Base-by-base conservation (phyloP, 2,888 invertebrate species). In the Junonia oenone region DNA sequence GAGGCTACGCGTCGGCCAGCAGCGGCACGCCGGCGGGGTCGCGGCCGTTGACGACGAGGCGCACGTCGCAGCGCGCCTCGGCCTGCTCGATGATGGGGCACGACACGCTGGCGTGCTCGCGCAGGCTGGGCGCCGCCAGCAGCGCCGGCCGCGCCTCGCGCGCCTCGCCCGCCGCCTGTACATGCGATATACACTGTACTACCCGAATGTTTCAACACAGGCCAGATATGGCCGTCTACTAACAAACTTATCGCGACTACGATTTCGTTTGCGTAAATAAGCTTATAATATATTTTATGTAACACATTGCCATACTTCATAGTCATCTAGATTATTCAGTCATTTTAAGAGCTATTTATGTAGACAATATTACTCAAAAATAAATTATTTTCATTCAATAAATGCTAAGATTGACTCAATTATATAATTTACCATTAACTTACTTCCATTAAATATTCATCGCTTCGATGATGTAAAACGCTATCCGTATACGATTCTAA, bases 21-120 rank as follows among this genome's bases (percentile, higher is more conserved):
- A 90, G 65, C 19, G 89, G 89, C 13, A 86, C 71, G 13, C 77
- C 85, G 54, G 87, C 85, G 50, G 80, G 78, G 57, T 86, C 87
- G 46, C 80, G 81, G 33, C 69, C 68, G 59, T 78, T 76, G 38
- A 90, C 82, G 51, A 85, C 79, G 11, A 88, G 75, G 40, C 84
- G 84, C 58, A 87, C 78, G 63, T 85, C 86, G 64, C 84, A 83
- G 15, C 68, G 66, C 62, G 49, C 53, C 49, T 46, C 64, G 53
- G 45, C 52, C 45, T 61, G 85, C 71, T 94, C 94, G 53, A 94
- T 94, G 73, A 94, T 94, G 0, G 94, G 95, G 68, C 94, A 95
- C 4, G 95, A 94, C 17, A 93, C 93, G 70, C 94, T 94, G 1
- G 93, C 78, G 71, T 81, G 80, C 63, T 89, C 86, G 2, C 91